Base-by-base conservation (phyloP, 2,888 invertebrate genomes). In the Sceliomorpha sp. region DNA sequence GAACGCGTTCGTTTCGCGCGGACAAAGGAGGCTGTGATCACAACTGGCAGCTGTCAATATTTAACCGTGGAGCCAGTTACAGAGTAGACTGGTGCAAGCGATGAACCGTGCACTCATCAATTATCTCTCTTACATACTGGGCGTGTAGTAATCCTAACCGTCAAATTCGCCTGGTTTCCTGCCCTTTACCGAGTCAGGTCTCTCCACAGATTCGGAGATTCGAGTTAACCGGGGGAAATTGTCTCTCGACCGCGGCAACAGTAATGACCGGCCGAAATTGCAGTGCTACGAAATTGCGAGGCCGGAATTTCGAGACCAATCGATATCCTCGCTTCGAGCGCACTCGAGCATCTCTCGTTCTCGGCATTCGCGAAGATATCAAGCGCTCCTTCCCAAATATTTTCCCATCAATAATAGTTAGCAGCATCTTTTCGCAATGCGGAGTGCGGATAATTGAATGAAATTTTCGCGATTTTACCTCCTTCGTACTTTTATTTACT, bases 101-200 rank as follows among this genome's bases (percentile, higher is more conserved):
- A 80, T 79, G 79, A 78, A 76, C 75, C 79, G 74, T 78, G 79
- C 75, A 72, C 73, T 83, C 83, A 83, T 84, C 82, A 84, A 83
- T 84, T 83, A 84, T 82, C 78, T 75, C 58, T 66, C 80, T 81
- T 78, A 81, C 76, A 78, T 80, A 72, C 76, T 42, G 24, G 51
- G 36, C 37, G 67, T 53, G 55, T 27, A 55, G 62, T 69, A 56
- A 70, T 66, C 53, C 66, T 56, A 59, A 58, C 56, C 60, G 34
- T 69, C 59, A 53, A 64, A 64, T 68, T 68, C 40, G 67, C 63
- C 32, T 45, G 45, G 45, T 42, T 63, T 63, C 50, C 50, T 53
- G 37, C 39, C 51, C 68, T 63, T 50, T 64, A 51, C 53, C 47
- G 45, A 64, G 56, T 51, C 51, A 15, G 51, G 29, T 44, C 63